Conservation (phyloP, 2,888 invertebrate species). For the Andrena bucephala region DNA sequence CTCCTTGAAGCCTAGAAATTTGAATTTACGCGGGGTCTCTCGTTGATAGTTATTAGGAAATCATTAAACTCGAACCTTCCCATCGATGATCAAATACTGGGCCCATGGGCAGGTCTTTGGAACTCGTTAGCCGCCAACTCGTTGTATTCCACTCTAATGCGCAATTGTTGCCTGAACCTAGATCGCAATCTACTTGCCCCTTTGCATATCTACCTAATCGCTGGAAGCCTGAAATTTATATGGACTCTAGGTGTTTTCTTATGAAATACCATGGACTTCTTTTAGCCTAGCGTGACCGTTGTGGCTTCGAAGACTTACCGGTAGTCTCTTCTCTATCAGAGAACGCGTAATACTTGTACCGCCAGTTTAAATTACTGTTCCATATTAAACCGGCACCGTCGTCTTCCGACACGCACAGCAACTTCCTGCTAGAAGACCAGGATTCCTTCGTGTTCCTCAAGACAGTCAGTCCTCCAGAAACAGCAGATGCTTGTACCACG, state of each 20-base stretch:
- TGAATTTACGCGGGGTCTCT: background rate
- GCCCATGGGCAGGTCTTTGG: constrained; percentile 60
- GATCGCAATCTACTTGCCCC: constrained; percentile 37
- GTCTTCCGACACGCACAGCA: constrained; percentile 66
- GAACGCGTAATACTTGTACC: background rate
- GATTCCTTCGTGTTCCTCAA: background rate
- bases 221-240: constrained; percentile 18
- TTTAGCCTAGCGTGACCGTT: background rate
- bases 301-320: constrained; percentile 14
- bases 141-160: constrained; percentile 32
- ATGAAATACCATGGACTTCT: background rate
- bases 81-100: constrained; percentile 76
- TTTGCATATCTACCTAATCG: background rate
- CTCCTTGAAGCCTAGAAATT: constrained; percentile 51
- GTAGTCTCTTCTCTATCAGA: constrained; percentile 14
- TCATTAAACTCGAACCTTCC: constrained; percentile 74
- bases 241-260: background rate
- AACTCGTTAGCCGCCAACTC: constrained; percentile 67
- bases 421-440: background rate
- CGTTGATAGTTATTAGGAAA: background rate
- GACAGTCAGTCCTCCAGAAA: constrained; percentile 31
- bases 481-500: background rate
- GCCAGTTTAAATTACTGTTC: constrained; percentile 65
- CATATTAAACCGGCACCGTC: constrained; percentile 65
- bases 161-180: constrained; percentile 31